Evolutionary conservation across 2,888 invertebrate species (phyloP).

Genomic region (Cremastinae sp.): DNA sequence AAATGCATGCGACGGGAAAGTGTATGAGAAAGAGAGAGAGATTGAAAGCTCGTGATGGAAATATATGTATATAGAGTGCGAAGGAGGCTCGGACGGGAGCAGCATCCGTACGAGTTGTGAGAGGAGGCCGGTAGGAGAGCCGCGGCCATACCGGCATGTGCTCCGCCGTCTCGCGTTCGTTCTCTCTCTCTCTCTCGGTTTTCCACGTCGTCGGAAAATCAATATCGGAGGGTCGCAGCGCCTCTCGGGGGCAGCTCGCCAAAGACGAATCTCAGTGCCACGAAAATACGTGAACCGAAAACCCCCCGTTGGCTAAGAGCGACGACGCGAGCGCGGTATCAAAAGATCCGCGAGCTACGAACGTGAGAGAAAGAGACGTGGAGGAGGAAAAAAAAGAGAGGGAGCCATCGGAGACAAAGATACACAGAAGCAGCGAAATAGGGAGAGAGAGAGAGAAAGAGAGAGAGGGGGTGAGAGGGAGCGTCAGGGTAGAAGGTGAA

Average conservation of each 20-base stretch:
- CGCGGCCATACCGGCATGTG: slow-evolving; percentile 42
- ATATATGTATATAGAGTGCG: too few relatives aligned
- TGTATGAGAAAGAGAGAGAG: too few relatives aligned
- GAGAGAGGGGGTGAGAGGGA: slow-evolving; percentile 4
- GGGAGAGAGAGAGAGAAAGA: slow-evolving; percentile 11
- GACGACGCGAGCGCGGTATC: slow-evolving; percentile 59
- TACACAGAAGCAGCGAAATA: slow-evolving; percentile 15
- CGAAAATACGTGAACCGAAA: slow-evolving; percentile 74
- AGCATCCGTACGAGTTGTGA: slow-evolving; percentile 48
- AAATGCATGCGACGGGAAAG: slow-evolving; percentile 73
- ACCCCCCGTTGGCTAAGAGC: slow-evolving; percentile 61
- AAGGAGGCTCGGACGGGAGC: slow-evolving; percentile 40
- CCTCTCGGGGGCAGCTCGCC: slow-evolving; percentile 74
- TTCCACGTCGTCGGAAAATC: slow-evolving; percentile 73
- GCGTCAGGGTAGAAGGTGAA: too few relatives aligned
- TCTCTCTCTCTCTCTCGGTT: slow-evolving; percentile 61
- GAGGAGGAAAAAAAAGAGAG: slow-evolving; percentile 13
- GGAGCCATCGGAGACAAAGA: slow-evolving; percentile 10
- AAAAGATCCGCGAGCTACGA: slow-evolving; percentile 49
- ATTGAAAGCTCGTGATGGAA: too few relatives aligned
- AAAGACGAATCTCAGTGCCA: slow-evolving; percentile 78
- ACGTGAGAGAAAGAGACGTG: slow-evolving; percentile 45
- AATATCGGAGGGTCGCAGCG: slow-evolving; percentile 78
- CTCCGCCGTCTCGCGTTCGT: slow-evolving; percentile 7
- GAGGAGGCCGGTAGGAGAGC: slow-evolving; percentile 41